Base-by-base conservation (phyloP, 92 coral and sea anemone species). In the Heteractis magnifica region DNA sequence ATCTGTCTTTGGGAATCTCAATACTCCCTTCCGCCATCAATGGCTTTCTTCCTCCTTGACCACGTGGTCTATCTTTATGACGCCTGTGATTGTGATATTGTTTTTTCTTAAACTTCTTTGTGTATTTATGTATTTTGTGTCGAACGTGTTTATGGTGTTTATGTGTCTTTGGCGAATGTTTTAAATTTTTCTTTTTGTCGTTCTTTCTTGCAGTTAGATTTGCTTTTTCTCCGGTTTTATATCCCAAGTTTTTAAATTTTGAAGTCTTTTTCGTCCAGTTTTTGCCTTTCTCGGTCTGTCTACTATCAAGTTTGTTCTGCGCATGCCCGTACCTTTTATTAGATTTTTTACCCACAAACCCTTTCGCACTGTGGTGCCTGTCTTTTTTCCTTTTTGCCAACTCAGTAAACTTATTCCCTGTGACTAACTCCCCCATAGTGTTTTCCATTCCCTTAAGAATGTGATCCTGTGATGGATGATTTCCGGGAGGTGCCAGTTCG, bases 391-490 rank as follows among this genome's bases (percentile, higher is more conserved):
- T 65, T 13, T 82, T 85, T 6, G 77, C 82, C 14, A 72, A 62
- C 71, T 86, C 86, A n/a, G 83, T 51, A 79, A 89, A 89, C 76
- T 81, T 86, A 72, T 80, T 83, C 56, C 91, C 92, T 51, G 80
- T 82, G 49, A 93, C 88, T 59, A 91, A 56, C 79, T 82, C 88
- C 78, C 94, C 94, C 49, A 79, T 78, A 65, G 91, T 92, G 62
- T 91, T 93, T 85, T 91, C 95, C 86, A 89, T 87, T 7, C 80
- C 87, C 84, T 91, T 93, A 60, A 89, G 85, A 70, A 91, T 70
- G 51, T 89, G 81, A 60, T 91, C 92, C 49, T 87, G 68, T 8
- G 55, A 52, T 71, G 51, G 68, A n/a, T n/a, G 16, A 51, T 78
- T 78, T 34, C 82, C 79, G 51, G 86, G 78, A 41, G 85, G 3